A percentile compares a stretch with the other conserved stretches of the same genome.
These are phyloP conservation scores for Steatornis caripensis DNA, from an alignment of 2,113 vertebrate species.

Conservation along the genomic window DNA sequence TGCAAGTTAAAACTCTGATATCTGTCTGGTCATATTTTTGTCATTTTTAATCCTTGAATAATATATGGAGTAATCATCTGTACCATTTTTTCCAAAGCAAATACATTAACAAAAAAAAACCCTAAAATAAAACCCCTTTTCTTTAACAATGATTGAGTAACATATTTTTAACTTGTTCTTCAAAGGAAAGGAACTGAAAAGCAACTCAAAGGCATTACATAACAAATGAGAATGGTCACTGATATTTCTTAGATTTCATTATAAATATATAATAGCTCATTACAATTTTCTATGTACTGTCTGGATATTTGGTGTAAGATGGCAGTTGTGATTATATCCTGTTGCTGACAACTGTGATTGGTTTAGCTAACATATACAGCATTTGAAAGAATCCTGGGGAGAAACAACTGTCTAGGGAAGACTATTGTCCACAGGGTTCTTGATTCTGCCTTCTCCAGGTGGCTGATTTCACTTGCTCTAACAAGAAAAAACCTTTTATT, in stretches of 20 bases:
- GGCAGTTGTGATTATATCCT: neutral
- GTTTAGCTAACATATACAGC: neutral
- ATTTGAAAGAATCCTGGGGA: neutral
- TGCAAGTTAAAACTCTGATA: neutral
- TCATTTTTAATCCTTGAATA: neutral
- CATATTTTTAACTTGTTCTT: neutral
- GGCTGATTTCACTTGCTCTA: neutral
- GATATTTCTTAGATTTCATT: neutral
- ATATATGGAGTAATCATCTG: neutral
- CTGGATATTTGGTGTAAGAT: neutral
- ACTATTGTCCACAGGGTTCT: neutral
- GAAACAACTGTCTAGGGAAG: neutral
- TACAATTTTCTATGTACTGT: neutral
- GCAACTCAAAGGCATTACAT: neutral
- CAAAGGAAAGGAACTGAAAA: neutral
- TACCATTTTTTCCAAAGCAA: neutral
- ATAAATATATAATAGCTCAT: neutral
- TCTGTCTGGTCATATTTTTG: neutral
- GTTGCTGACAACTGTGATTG: neutral
- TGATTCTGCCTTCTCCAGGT: neutral
- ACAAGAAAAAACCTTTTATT: neutral
- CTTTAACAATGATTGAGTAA: neutral
- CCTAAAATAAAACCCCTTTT: neutral
- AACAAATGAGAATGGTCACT: neutral
- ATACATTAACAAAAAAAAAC: neutral